These are phyloP conservation scores for Idaea biselata DNA, from an alignment of 2,888 invertebrate genomes.

Conservation along the genomic window DNA sequence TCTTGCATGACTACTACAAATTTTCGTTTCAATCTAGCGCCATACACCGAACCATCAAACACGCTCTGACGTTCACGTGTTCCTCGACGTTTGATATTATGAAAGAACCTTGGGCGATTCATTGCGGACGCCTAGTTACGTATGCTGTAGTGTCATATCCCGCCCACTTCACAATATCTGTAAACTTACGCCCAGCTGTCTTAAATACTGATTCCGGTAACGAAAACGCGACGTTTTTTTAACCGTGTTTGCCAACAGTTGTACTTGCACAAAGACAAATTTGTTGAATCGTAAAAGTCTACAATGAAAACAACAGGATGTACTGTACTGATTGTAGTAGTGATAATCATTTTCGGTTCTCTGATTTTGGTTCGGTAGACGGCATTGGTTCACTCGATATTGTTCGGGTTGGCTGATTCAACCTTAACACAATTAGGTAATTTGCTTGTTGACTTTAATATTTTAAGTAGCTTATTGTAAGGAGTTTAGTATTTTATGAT, in stretches of 20 bases:
- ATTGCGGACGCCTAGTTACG: slow-evolving; percentile 42
- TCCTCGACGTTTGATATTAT: slow-evolving; percentile 46
- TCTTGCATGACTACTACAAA: slow-evolving; percentile 16
- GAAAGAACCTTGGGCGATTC: slow-evolving; percentile 54
- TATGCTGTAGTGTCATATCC: slow-evolving; percentile 29
- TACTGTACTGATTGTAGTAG: neutral
- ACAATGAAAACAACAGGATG: slow-evolving; percentile 36
- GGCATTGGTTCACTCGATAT: neutral
- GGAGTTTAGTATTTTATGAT: neutral
- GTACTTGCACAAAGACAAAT: neutral
- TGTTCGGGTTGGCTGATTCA: slow-evolving; percentile 1
- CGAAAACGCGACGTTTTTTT: slow-evolving; percentile 44
- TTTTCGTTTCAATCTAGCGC: slow-evolving; percentile 12
- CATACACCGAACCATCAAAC: slow-evolving; percentile 13
- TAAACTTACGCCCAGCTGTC: slow-evolving; percentile 38
- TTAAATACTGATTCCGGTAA: slow-evolving; percentile 54
- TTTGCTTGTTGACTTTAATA: neutral
- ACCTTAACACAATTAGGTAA: neutral
- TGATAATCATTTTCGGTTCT: slow-evolving; percentile 3
- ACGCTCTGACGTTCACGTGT: slow-evolving; percentile 30
- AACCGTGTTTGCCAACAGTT: slow-evolving; percentile 41
- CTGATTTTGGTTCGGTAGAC: neutral
- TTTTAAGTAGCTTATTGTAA: neutral
- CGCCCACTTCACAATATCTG: slow-evolving; percentile 54
- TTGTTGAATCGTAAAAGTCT: slow-evolving; percentile 31